phyloP scores from a whole-genome alignment of 2,797 vertebrate species.

The Pipistrellus pygmaeus region DNA sequence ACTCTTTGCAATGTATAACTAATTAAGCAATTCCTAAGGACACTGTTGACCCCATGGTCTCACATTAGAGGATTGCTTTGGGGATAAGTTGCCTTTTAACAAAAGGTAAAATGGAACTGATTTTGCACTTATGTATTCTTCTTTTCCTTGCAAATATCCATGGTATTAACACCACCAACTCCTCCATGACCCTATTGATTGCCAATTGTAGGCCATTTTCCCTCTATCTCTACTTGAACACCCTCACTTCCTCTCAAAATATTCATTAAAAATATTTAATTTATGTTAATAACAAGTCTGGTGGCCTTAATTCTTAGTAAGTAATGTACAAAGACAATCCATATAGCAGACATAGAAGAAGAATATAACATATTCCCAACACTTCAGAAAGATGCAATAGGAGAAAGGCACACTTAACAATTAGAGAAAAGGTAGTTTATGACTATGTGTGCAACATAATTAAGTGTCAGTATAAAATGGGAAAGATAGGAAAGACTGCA shows the following conservation, averaged over 20 bases:
- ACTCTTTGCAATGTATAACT: background rate
- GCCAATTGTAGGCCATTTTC: background rate
- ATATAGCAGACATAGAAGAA: background rate
- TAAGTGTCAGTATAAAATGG: background rate
- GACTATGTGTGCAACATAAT: background rate
- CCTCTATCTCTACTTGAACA: background rate
- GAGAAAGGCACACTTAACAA: background rate
- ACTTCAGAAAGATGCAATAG: background rate
- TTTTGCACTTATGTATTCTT: background rate
- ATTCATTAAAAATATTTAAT: background rate
- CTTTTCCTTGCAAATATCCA: background rate
- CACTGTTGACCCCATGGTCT: slow-evolving; percentile 25
- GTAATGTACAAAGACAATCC: background rate
- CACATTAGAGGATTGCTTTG: background rate
- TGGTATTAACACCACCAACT: background rate
- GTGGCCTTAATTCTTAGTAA: background rate
- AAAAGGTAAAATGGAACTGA: background rate
- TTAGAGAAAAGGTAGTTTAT: background rate
- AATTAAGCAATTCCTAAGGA: background rate
- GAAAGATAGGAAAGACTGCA: background rate
- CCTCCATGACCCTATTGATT: background rate
- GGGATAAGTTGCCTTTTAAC: background rate
- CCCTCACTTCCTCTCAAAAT: background rate
- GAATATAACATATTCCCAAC: background rate
- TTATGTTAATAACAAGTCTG: background rate